Base-by-base conservation (phyloP, 2,113 vertebrate genomes). In the Scophthalmus maximus region DNA sequence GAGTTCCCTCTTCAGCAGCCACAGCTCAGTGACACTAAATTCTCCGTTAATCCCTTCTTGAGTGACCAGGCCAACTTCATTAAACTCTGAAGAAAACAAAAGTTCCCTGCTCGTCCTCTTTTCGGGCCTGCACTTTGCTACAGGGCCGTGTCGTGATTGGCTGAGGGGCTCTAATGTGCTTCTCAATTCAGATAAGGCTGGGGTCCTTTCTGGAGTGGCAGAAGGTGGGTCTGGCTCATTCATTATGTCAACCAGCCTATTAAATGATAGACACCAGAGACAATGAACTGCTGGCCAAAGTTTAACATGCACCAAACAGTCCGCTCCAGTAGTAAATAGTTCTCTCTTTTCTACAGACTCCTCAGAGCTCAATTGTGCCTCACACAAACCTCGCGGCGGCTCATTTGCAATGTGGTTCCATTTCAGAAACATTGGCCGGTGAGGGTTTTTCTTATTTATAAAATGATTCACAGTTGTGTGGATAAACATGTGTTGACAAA, bases 171-270 rank as follows among this genome's bases (percentile, higher is more conserved):
- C 85, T 90, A 82, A 84, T 91, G 93, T 92, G 84, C 84, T 90
- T 90, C 87, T 93, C 82, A 91, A 91, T 91, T 90, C 91, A 91
- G 92, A 94, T 94, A 93, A 93, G 92, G 87, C 88, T 83, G 88
- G 84, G 89, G 75, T 83, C 91, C 81, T 90, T 93, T 93, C 88
- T 93, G 87, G 82, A 89, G 92, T 91, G 93, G 93, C 92, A 93
- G 96, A 97, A 97, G 95, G 96, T 97, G 96, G 95, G 95, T 94
- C 95, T 94, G 76, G 78, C 89, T 93, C 92, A 94, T 95, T 96
- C 96, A 96, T 93, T 95, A 94, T 94, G 95, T 96, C 96, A 94
- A 90, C 87, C 88, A 89, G 91, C 92, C 95, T 92, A 93, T 93
- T 93, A 93, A 95, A 93, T 95, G 94, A 95, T 94, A 91, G 95